These are phyloP conservation scores for Cherax destructor DNA, from an alignment of 1,140 invertebrate species.

Conservation along the genomic window DNA sequence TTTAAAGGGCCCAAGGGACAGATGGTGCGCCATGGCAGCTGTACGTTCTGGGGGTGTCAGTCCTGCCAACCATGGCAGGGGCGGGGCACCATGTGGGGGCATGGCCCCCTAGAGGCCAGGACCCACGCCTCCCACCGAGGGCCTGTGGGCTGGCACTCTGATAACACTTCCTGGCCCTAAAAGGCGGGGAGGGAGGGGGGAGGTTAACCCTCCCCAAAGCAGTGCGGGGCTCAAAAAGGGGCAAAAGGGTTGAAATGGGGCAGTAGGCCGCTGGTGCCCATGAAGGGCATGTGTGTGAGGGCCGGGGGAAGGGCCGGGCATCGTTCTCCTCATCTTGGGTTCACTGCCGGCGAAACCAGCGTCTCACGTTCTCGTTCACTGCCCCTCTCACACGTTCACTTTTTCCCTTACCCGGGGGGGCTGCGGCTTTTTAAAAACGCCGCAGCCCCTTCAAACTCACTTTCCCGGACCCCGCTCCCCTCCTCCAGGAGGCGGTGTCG, in stretches of 20 bases:
- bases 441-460: conserved; percentile 53
- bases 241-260: conserved; percentile 61
- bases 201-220: conserved; percentile 58
- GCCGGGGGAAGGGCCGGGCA: conserved; percentile 68
- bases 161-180: conserved; percentile 68
- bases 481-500: conserved; percentile 64
- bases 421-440: conserved; percentile 43
- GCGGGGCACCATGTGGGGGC: conserved; percentile 53
- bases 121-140: conserved; percentile 56
- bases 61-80: conserved; percentile 69
- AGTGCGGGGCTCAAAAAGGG: conserved; percentile 61
- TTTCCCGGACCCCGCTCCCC: conserved; percentile 49
- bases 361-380: conserved; percentile 66
- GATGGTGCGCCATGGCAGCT: conserved; percentile 70
- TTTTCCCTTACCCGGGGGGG: conserved; percentile 65
- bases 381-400: conserved; percentile 58
- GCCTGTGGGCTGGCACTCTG: conserved; percentile 69
- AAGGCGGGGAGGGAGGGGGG: conserved; percentile 56
- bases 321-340: conserved; percentile 63
- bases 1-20: conserved; percentile 68
- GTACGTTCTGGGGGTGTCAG: conserved; percentile 70
- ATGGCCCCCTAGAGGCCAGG: conserved; percentile 48
- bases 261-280: conserved; percentile 64
- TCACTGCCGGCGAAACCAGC: conserved; percentile 62
- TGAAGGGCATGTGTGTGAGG: conserved; percentile 71